Evolutionary conservation across 2,113 vertebrate species (phyloP).

Genomic region (Rallus limicola): DNA sequence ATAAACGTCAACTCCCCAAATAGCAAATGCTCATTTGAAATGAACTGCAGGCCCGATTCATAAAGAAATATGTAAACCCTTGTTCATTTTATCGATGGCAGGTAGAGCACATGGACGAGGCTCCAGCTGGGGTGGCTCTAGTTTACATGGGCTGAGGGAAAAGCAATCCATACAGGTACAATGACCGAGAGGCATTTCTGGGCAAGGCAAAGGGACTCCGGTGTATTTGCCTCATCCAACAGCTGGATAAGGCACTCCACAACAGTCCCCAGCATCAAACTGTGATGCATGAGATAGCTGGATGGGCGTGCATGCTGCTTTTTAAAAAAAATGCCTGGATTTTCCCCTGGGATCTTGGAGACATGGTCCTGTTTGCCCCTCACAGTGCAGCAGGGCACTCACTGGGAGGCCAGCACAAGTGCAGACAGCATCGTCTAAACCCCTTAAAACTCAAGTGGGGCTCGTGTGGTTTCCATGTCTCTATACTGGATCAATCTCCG

Average conservation of each 20-base stretch:
- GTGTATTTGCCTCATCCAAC: background rate
- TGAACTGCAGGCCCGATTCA: background rate
- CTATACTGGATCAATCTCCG: background rate
- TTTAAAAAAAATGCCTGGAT: background rate
- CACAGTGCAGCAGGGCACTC: background rate
- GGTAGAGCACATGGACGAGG: background rate
- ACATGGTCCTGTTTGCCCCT: background rate
- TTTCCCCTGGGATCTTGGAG: background rate
- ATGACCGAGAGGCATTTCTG: background rate
- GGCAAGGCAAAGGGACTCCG: background rate
- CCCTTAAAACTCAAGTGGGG: background rate
- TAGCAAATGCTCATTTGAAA: background rate
- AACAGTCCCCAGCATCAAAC: background rate
- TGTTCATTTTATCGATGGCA: fast-evolving
- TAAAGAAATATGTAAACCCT: background rate
- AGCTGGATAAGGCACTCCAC: background rate
- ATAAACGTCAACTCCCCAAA: background rate
- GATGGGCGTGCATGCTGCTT: background rate
- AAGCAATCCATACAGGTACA: background rate
- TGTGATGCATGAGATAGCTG: background rate
- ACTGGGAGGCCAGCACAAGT: background rate
- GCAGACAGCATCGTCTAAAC: background rate
- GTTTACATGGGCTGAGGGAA: background rate
- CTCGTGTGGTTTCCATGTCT: background rate
- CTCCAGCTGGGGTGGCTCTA: background rate